phyloP scores from a whole-genome alignment of 2,113 vertebrate genomes.

The Engraulis encrasicolus region DNA sequence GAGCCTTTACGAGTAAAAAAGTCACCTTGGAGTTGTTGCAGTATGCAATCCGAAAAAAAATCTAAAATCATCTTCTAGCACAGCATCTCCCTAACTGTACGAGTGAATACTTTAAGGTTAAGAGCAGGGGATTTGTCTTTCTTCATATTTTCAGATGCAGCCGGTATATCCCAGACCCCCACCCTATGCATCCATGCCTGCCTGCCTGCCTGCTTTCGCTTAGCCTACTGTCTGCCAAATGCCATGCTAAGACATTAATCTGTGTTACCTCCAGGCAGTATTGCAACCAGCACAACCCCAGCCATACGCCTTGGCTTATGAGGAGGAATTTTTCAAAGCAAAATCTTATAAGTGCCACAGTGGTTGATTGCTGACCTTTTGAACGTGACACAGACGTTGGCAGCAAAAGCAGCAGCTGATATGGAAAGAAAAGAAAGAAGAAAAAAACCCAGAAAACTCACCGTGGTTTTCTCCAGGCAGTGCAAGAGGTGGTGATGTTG shows the following conservation, averaged over 20 bases:
- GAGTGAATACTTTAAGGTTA: neutral
- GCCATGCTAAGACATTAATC: conserved; percentile 8
- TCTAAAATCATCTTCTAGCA: neutral
- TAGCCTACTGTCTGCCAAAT: neutral
- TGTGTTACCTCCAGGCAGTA: conserved; percentile 1
- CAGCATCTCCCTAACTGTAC: too few relatives aligned
- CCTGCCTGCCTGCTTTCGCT: too few relatives aligned
- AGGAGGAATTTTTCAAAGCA: neutral
- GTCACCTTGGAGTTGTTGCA: neutral
- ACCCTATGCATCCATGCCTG: neutral
- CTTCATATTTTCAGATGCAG: neutral
- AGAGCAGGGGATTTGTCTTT: neutral
- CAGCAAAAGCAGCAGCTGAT: neutral
- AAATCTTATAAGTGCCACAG: neutral
- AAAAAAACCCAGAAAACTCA: conserved; percentile 62
- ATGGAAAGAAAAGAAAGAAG: too few relatives aligned
- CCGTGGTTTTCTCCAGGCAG: conserved; percentile 91
- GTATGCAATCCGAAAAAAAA: neutral
- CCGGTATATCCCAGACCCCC: too few relatives aligned
- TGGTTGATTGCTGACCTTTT: conserved; percentile 13
- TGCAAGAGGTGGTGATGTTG: conserved; percentile 90
- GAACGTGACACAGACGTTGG: neutral
- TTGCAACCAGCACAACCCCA: neutral
- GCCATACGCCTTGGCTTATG: neutral
- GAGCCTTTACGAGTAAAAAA: neutral